Percentiles rank a stretch among this genome's conserved stretches.
Conservation (phyloP, 2,113 vertebrate species). For the Danionella cerebrum region DNA sequence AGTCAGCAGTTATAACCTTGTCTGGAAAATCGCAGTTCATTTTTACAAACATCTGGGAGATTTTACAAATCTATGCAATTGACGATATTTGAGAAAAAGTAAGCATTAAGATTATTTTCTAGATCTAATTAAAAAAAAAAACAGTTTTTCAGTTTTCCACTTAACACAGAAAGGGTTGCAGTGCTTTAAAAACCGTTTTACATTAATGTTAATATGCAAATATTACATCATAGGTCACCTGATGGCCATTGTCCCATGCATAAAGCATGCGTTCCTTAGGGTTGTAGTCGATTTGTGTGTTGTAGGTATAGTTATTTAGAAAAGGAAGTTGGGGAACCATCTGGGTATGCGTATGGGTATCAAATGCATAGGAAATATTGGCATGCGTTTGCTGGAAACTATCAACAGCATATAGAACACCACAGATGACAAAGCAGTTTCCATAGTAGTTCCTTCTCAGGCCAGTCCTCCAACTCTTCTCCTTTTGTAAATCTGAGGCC, state of each 20-base stretch:
- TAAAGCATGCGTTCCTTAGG: conserved; percentile 89
- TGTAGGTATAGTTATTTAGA: conserved; percentile 77
- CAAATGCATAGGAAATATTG: conserved; percentile 90
- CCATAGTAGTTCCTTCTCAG: conserved; percentile 81
- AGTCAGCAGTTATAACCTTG: conserved; percentile 38
- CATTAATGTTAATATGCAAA: conserved; percentile 77
- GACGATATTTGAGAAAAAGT: no score
- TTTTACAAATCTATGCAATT: not conserved
- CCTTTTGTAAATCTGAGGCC: conserved; percentile 74
- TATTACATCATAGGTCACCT: conserved; percentile 84
- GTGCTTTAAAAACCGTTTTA: not conserved
- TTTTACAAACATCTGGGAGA: not conserved
- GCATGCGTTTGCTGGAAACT: conserved; percentile 75
- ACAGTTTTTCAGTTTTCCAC: no score
- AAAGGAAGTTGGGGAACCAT: conserved; percentile 82
- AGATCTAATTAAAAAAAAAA: no score
- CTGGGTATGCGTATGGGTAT: conserved; percentile 93
- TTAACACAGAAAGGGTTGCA: conserved; percentile 66
- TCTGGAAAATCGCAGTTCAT: conserved; percentile 17
- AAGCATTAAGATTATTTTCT: no score
- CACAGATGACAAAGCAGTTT: conserved; percentile 90
- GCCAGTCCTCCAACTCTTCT: conserved; percentile 83
- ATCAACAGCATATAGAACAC: conserved; percentile 86
- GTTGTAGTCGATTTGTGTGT: conserved; percentile 85
- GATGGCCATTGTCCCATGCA: conserved; percentile 89